These are phyloP conservation scores for Tenodera sinensis DNA, from an alignment of 2,888 invertebrate species.

Conservation along the genomic window DNA sequence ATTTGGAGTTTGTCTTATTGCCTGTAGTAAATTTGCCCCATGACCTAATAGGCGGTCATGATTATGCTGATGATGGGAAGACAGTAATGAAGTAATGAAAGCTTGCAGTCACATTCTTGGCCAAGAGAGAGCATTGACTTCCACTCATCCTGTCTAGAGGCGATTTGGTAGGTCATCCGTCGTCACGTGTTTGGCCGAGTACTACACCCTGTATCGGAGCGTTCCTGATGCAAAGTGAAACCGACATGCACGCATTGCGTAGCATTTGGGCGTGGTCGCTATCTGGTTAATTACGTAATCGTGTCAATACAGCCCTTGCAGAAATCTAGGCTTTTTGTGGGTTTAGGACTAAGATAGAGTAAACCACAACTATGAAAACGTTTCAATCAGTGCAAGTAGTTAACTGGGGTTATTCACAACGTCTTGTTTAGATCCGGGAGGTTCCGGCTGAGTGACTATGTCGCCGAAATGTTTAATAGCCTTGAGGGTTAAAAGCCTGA, in stretches of 20 bases:
- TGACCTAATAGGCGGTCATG: background rate
- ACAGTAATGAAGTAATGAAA: background rate
- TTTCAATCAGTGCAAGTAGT: background rate
- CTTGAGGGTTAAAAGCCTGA: too few relatives aligned
- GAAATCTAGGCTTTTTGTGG: background rate
- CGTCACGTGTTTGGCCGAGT: background rate
- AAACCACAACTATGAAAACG: background rate
- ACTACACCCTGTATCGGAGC: background rate
- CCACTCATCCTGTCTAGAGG: background rate
- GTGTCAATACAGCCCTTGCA: background rate
- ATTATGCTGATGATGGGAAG: background rate
- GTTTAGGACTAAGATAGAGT: background rate
- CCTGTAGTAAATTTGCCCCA: too few relatives aligned
- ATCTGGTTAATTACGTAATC: background rate
- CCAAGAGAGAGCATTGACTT: background rate
- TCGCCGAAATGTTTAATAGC: too few relatives aligned
- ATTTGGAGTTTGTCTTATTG: background rate
- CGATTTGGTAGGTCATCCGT: background rate
- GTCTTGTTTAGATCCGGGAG: too few relatives aligned
- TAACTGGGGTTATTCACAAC: too few relatives aligned
- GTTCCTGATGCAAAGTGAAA: background rate
- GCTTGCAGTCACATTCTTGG: background rate
- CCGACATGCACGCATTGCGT: background rate
- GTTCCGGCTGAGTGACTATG: too few relatives aligned
- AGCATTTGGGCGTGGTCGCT: background rate